phyloP scores from a whole-genome alignment of 2,888 invertebrate species.

The Melinaea marsaeus region DNA sequence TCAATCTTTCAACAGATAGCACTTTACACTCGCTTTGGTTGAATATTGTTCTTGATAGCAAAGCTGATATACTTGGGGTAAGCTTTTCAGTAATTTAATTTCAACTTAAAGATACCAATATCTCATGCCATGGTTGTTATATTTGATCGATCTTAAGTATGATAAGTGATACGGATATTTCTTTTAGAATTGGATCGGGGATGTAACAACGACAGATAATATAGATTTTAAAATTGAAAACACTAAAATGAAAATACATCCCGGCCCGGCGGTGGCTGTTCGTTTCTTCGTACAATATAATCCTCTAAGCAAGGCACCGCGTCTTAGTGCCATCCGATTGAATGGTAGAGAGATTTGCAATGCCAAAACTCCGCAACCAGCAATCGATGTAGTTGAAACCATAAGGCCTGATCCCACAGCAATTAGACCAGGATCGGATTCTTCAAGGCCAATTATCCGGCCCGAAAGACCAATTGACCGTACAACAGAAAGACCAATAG shows the following conservation, averaged over 20 bases:
- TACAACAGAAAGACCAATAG: conserved; percentile 26
- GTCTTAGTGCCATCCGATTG: conserved; percentile 67
- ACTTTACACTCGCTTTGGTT: conserved; percentile 79
- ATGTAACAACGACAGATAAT: conserved; percentile 77
- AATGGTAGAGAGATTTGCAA: conserved; percentile 80
- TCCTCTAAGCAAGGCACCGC: conserved; percentile 66
- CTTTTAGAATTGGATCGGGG: conserved; percentile 78
- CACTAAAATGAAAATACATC: conserved; percentile 75
- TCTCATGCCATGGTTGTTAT: neutral
- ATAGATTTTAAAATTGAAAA: conserved; percentile 78
- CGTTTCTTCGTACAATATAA: conserved; percentile 80
- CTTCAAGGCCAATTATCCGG: conserved; percentile 20
- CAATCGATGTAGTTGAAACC: conserved; percentile 42
- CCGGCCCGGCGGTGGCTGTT: conserved; percentile 75
- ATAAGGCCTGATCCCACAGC: conserved; percentile 19
- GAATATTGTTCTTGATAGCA: conserved; percentile 76
- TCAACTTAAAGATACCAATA: no score
- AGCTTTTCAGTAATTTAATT: conserved; percentile 37
- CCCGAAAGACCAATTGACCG: conserved; percentile 22
- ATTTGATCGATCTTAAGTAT: neutral
- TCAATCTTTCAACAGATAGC: conserved; percentile 76
- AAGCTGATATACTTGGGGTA: conserved; percentile 80
- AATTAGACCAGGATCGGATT: conserved; percentile 14
- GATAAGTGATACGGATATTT: neutral
- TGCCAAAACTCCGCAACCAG: conserved; percentile 53